phyloP scores from a whole-genome alignment of 2,113 vertebrate species.

The Tenrec ecaudatus region DNA sequence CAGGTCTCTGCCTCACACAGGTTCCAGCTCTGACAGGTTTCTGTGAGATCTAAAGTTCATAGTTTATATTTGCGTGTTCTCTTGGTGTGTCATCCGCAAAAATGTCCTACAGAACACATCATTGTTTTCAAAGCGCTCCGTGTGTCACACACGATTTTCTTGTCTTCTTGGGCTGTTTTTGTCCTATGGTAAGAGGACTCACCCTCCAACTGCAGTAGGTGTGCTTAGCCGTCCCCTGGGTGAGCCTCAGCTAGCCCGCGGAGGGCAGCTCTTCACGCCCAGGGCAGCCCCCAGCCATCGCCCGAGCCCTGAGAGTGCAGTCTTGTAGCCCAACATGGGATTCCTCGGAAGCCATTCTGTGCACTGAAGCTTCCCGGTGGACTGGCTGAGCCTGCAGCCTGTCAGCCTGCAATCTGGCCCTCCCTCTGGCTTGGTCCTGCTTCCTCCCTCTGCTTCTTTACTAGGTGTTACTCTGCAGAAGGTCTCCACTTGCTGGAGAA shows the following conservation, averaged over 20 bases:
- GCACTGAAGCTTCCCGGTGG: not conserved
- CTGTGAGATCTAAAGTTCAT: not conserved
- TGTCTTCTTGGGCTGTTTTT: not conserved
- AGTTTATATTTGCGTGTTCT: not conserved
- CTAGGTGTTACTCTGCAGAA: too few relatives aligned
- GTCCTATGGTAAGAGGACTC: not conserved
- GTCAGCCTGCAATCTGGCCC: fast-evolving
- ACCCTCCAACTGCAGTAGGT: not conserved
- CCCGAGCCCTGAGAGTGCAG: too few relatives aligned
- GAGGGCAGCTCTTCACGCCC: too few relatives aligned
- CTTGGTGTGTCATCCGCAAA: not conserved
- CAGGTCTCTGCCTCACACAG: not conserved
- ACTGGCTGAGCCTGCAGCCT: not conserved
- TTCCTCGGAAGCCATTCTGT: not conserved
- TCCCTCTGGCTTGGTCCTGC: not conserved
- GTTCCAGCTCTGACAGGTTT: not conserved
- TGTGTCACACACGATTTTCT: not conserved
- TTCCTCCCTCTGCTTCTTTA: not conserved
- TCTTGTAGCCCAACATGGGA: fast-evolving
- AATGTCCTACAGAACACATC: not conserved
- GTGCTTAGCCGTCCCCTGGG: not conserved
- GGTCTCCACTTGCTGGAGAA: not conserved
- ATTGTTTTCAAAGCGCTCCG: not conserved
- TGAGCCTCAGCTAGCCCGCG: not conserved
- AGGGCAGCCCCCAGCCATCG: not conserved